Percentiles rank a stretch among this genome's conserved stretches.
Evolutionary conservation across 2,888 invertebrate genomes (phyloP).

Genomic region (Axea sp.): DNA sequence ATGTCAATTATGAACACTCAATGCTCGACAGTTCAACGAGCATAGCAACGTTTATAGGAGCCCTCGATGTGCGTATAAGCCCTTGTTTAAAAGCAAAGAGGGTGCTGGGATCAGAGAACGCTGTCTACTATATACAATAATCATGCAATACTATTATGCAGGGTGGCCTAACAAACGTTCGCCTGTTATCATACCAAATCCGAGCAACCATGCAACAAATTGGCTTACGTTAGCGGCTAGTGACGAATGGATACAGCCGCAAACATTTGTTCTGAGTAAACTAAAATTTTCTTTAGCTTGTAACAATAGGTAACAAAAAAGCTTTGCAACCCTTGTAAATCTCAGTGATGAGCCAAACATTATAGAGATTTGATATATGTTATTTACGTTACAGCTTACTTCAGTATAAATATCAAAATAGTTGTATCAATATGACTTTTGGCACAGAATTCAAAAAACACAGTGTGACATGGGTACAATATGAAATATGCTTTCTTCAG

Average conservation of each 20-base stretch:
- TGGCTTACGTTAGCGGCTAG: slow-evolving; percentile 74
- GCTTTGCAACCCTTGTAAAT: slow-evolving; percentile 45
- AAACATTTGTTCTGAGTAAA: slow-evolving; percentile 69
- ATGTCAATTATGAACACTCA: slow-evolving; percentile 59
- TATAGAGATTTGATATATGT: slow-evolving; percentile 41
- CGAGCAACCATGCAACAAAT: slow-evolving; percentile 76
- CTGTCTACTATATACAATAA: slow-evolving; percentile 64
- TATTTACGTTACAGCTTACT: slow-evolving; percentile 35
- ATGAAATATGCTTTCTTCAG: no score
- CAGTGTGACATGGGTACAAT: no score
- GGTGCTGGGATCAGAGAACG: slow-evolving; percentile 60
- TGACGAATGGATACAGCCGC: slow-evolving; percentile 69
- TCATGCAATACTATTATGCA: slow-evolving; percentile 68
- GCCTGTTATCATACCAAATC: slow-evolving; percentile 72
- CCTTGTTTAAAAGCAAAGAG: slow-evolving; percentile 59
- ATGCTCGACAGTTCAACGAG: slow-evolving; percentile 51
- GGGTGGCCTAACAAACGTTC: slow-evolving; percentile 60
- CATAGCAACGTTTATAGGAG: slow-evolving; percentile 47
- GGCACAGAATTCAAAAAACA: no score
- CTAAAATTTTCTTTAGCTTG: slow-evolving; percentile 41
- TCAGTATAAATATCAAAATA: slow-evolving; percentile 36
- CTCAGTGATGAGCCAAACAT: slow-evolving; percentile 34
- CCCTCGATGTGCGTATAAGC: slow-evolving; percentile 59
- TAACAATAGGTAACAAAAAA: slow-evolving; percentile 48
- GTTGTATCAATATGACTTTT: slow-evolving; percentile 49